Base-by-base conservation (phyloP, 2,888 invertebrate species). In the Monoplex corrugatus region DNA sequence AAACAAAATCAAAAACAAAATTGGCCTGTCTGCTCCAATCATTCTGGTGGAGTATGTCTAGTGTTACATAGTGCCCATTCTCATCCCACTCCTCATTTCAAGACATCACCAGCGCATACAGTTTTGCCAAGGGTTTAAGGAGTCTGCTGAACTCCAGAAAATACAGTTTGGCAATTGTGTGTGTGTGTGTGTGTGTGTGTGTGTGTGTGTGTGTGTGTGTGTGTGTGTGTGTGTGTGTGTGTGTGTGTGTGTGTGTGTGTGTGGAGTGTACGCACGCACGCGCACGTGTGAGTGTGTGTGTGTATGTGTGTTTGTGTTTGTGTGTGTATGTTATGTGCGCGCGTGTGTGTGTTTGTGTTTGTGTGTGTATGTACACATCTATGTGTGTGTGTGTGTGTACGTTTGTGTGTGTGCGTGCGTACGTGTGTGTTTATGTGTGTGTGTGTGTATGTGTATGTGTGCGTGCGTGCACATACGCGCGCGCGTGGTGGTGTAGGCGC, bases 161-260 rank as follows among this genome's bases (percentile, higher is more conserved):
- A n/a, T n/a, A n/a, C n/a, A n/a, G n/a, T n/a, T n/a, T n/a, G n/a
- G n/a, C n/a, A n/a, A n/a, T 50, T 50, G 50, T 50, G 50, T 19
- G 19, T 50, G 50, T 19, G 50, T 50, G 19, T 50, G 50, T 50
- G 50, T 19, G 19, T 50, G 50, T 19, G 57, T 57, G 57, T 13
- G 50, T 57, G 57, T 10, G 16, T 57, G 2, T 5, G 57, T 2
- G 57, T 2, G 57, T 57, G 2, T 5, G 57, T 57, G 57, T 23
- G 75, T 75, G 75, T 28, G 28, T 75, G 75, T 75, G 75, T 16
- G 75, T 75, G 75, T 16, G 75, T 75, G 75, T 16, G 75, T 75
- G 75, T 16, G 75, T 75, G 75, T 16, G 75, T 75, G 75, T 16
- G 75, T 16, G 75, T 75, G 75, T 16, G 75, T 16, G 75, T 75